phyloP scores from a whole-genome alignment of 2,113 vertebrate species.

The Tragelaphus buxtoni region DNA sequence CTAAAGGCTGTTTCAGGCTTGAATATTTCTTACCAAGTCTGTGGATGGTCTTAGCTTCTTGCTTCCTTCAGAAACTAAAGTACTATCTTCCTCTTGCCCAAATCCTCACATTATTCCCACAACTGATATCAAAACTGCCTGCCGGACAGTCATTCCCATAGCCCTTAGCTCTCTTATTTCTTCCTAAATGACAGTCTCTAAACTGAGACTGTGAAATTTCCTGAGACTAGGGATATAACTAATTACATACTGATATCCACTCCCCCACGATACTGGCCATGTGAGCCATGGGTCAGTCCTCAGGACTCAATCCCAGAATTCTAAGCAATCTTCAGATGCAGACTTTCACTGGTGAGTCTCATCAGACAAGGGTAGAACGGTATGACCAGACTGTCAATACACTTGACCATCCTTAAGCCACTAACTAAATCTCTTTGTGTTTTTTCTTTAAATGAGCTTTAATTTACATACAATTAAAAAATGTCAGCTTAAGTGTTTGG shows the following conservation, averaged over 20 bases:
- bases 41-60: not conserved
- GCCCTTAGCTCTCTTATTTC: not conserved
- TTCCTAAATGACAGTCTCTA: not conserved
- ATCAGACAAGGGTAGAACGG: not conserved
- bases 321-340: not conserved
- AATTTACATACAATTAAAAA: slow-evolving; percentile 17
- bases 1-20: not conserved
- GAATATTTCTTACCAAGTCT: not conserved
- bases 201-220: not conserved
- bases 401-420: not conserved
- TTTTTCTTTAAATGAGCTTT: not conserved
- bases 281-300: not conserved
- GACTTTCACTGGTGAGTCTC: not conserved
- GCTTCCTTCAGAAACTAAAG: not conserved
- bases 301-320: not conserved
- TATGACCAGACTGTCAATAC: not conserved
- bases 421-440: not conserved
- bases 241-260: not conserved
- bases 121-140: not conserved
- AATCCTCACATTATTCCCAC: not conserved
- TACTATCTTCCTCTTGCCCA: not conserved
- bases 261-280: not conserved
- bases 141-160: not conserved
- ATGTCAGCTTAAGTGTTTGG: not conserved
- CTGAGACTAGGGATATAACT: not conserved